Base-by-base conservation (phyloP, 2,797 vertebrate genomes). In the Enteromius trimaculatus region DNA sequence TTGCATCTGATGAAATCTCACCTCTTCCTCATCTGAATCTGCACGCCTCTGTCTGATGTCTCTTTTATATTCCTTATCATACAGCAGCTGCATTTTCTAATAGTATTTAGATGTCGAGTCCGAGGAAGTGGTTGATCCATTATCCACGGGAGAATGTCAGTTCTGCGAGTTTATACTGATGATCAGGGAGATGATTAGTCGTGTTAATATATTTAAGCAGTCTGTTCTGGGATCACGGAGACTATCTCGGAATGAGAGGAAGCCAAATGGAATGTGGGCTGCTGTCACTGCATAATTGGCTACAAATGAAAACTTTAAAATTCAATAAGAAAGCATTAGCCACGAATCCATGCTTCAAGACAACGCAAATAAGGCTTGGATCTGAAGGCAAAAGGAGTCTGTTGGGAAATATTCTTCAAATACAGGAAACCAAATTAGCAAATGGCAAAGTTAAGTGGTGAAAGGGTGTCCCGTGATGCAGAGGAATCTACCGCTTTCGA, bases 261-360 rank as follows among this genome's bases (percentile, higher is more conserved):
- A 65, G 83, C 68, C 76, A 64, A 26, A 55, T 37, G 31, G 55
- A 79, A 77, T 77, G 82, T 51, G 47, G 65, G 80, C 79, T 69
- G 29, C 83, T 89, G 84, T 83, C 69, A 66, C 82, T 77, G 77
- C 29, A 64, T 89, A 91, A 91, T 90, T 92, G 86, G 87, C 89
- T 92, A 90, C 88, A 86, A 88, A 90, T 89, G 88, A 92, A 90
- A 93, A 91, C 87, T 86, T 89, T 76, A 86, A 75, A 89, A 88
- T 88, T 88, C 87, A 91, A 89, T 91, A 92, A 89, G 87, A 85
- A 66, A 89, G 87, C 87, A 89, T 90, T 89, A 89, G 80, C 88
- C 44, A 79, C 69, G 58, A 88, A 88, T 82, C 84, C 79, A 39
- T 78, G 82, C 81, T 81, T 74, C 72, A 81, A 77, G 83, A 86